These are phyloP conservation scores for Drosophila bifasciata DNA, from an alignment of 1,140 invertebrate species.

Conservation along the genomic window DNA sequence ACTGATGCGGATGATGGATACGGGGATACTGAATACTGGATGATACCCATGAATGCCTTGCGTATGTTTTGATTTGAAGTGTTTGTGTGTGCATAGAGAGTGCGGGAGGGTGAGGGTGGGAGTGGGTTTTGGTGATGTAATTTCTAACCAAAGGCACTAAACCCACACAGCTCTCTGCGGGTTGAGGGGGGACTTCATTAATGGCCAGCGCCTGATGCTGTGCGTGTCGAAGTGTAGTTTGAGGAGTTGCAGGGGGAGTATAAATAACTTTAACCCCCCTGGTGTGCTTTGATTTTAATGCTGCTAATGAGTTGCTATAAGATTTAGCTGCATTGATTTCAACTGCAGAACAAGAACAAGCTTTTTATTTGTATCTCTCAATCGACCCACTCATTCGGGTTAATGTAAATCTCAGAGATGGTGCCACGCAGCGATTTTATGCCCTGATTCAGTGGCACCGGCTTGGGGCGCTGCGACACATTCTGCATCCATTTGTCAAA, in stretches of 20 bases:
- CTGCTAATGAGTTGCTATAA: constrained; percentile 13
- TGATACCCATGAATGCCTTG: constrained; percentile 6
- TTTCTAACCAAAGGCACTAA: not conserved
- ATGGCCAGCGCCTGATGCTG: not conserved
- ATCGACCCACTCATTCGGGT: constrained; percentile 61
- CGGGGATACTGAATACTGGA: too few species aligned
- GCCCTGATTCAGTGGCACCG: constrained; percentile 66
- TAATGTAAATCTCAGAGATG: constrained; percentile 60
- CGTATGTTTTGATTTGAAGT: constrained; percentile 53
- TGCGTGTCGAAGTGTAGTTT: not conserved
- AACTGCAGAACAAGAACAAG: too few species aligned
- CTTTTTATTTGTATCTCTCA: constrained; percentile 13
- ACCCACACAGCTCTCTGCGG: too few species aligned
- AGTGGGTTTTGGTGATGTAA: not conserved
- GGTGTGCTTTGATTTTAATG: constrained; percentile 11
- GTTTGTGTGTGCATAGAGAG: constrained; percentile 27
- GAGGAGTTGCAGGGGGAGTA: not conserved
- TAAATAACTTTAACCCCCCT: constrained; percentile 1
- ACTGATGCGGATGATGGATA: not conserved
- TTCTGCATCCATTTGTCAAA: constrained; percentile 57
- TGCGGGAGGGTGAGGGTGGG: not conserved
- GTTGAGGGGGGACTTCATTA: constrained; percentile 10
- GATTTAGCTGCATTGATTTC: not conserved
- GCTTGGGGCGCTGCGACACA: constrained; percentile 56
- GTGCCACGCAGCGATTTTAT: constrained; percentile 61